These are phyloP conservation scores for Escarpia spicata DNA, from an alignment of 2,888 invertebrate species.

Conservation along the genomic window DNA sequence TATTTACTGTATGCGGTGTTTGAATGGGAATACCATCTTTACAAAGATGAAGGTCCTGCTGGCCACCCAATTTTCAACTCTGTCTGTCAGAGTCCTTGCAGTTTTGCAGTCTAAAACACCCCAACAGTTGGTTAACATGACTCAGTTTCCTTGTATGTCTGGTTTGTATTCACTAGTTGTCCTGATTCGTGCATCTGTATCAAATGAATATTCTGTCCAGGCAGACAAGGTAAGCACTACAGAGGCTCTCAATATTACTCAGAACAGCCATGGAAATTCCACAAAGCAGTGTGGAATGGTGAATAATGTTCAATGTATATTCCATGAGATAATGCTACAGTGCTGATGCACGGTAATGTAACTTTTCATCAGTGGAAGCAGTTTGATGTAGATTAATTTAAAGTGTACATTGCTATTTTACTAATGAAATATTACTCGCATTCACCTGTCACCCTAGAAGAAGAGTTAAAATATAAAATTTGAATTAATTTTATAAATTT, in stretches of 20 bases:
- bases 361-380: too few relatives aligned
- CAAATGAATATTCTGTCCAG: background rate
- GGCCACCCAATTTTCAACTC: too few relatives aligned
- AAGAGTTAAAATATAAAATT: background rate
- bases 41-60: too few relatives aligned
- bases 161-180: background rate
- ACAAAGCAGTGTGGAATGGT: too few relatives aligned
- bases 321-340: too few relatives aligned
- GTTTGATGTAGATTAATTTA: background rate
- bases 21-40: too few relatives aligned
- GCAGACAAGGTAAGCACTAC: too few relatives aligned
- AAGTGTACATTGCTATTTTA: background rate
- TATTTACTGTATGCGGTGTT: too few relatives aligned
- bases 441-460: background rate
- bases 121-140: background rate
- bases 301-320: too few relatives aligned
- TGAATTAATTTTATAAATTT: background rate
- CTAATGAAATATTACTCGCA: background rate
- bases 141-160: background rate
- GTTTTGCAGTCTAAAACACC: background rate
- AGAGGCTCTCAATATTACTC: too few relatives aligned
- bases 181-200: background rate
- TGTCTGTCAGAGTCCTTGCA: background rate
- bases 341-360: too few relatives aligned
- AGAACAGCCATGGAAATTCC: too few relatives aligned